Conservation (phyloP, 2,797 vertebrate genomes). For the Erithacus rubecula region DNA sequence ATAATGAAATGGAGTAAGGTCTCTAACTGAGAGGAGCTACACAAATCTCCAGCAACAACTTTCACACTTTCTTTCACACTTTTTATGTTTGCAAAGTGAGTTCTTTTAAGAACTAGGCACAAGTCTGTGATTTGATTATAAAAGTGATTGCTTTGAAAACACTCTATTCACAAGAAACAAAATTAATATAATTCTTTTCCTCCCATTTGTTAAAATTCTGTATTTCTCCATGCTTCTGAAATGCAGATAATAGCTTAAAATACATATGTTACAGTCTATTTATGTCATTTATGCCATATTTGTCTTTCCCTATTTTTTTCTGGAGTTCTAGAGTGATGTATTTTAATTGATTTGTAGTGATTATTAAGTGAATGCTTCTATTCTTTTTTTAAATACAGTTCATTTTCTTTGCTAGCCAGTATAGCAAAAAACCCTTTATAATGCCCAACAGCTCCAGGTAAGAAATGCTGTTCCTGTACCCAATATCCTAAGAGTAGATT, state of each 20-base stretch:
- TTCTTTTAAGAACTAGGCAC: neutral
- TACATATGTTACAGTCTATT: neutral
- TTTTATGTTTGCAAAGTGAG: neutral
- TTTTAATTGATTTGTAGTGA: neutral
- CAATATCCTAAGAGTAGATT: neutral
- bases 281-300: neutral
- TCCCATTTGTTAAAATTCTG: neutral
- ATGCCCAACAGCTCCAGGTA: neutral
- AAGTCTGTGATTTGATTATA: neutral
- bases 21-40: neutral
- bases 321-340: neutral
- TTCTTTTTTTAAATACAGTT: neutral
- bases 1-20: neutral
- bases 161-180: neutral
- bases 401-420: neutral
- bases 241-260: neutral
- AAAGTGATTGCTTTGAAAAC: neutral
- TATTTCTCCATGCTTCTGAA: neutral
- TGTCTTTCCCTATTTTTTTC: neutral
- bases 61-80: neutral
- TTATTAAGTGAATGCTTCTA: neutral
- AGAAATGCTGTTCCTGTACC: neutral
- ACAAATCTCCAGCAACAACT: neutral
- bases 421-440: neutral
- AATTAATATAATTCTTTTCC: neutral